Evolutionary conservation across 2,113 vertebrate species (phyloP).

Genomic region (Pelecanus crispus): DNA sequence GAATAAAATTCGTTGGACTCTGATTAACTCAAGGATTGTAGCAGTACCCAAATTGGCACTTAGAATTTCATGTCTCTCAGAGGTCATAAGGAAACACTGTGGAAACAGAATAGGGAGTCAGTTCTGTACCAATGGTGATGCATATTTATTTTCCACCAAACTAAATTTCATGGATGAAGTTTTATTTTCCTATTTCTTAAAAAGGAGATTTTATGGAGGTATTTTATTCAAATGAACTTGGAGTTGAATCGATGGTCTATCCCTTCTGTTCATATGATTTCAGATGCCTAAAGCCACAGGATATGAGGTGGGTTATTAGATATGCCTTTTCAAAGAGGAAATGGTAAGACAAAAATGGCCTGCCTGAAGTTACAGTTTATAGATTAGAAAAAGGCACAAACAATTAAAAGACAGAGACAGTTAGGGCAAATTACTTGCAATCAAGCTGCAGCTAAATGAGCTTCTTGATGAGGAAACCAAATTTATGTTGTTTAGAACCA

Average conservation of each 20-base stretch:
- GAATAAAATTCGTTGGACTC: slow-evolving; percentile 16
- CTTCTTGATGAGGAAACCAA: slow-evolving; percentile 75
- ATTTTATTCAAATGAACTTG: slow-evolving; percentile 55
- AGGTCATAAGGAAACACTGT: not conserved
- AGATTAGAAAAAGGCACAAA: slow-evolving; percentile 73
- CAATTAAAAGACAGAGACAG: slow-evolving; percentile 74
- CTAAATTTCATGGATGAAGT: not conserved
- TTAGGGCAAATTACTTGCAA: slow-evolving; percentile 80
- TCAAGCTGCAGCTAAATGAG: slow-evolving; percentile 77
- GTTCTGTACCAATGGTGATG: not conserved
- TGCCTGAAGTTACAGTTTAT: slow-evolving; percentile 79
- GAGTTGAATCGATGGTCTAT: slow-evolving; percentile 41
- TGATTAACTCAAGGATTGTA: slow-evolving; percentile 44
- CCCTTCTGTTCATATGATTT: slow-evolving; percentile 61
- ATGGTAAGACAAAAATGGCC: slow-evolving; percentile 68
- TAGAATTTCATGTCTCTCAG: not conserved
- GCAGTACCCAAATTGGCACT: not conserved
- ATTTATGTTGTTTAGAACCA: slow-evolving; percentile 74
- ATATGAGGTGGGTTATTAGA: slow-evolving; percentile 69
- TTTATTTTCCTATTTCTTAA: slow-evolving; percentile 52
- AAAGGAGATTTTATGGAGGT: slow-evolving; percentile 2
- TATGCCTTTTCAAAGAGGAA: slow-evolving; percentile 64
- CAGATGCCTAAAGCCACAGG: slow-evolving; percentile 58
- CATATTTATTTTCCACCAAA: not conserved
- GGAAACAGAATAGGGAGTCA: not conserved